Conservation (phyloP, 1,140 invertebrate genomes). For the Pogonomyrmex californicus region DNA sequence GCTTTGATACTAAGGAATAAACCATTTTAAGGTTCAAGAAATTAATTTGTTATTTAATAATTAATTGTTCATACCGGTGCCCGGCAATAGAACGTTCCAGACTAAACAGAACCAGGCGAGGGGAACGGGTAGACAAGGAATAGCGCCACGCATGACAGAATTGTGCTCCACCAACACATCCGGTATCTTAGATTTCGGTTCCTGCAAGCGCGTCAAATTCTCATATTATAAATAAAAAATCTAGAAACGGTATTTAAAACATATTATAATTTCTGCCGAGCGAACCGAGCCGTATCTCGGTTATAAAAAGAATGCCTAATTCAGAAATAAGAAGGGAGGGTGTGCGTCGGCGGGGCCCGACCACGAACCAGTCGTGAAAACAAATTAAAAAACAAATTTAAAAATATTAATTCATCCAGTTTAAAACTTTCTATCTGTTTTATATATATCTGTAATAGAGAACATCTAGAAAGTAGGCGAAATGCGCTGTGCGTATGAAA, state of each 20-base stretch:
- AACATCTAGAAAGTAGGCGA: background rate
- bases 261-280: background rate
- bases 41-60: background rate
- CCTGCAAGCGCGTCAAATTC: constrained; percentile 85
- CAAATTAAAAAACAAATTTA: too few relatives aligned
- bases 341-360: too few relatives aligned
- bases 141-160: constrained; percentile 95
- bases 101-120: constrained; percentile 95
- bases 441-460: background rate
- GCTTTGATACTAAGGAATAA: background rate
- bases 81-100: constrained; percentile 95
- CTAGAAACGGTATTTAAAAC: background rate
- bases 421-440: background rate
- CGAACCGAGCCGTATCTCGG: background rate
- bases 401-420: background rate
- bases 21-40: constrained; percentile 1
- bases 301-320: background rate
- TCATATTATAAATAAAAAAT: constrained; percentile 5
- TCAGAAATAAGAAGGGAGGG: background rate
- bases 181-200: constrained; percentile 93
- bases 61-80: constrained; percentile 90
- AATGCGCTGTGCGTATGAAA: too few relatives aligned
- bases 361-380: too few relatives aligned
- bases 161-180: constrained; percentile 92
- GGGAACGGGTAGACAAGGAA: constrained; percentile 94